Conservation (phyloP, 1,140 invertebrate species). For the Brachionus angularis region DNA sequence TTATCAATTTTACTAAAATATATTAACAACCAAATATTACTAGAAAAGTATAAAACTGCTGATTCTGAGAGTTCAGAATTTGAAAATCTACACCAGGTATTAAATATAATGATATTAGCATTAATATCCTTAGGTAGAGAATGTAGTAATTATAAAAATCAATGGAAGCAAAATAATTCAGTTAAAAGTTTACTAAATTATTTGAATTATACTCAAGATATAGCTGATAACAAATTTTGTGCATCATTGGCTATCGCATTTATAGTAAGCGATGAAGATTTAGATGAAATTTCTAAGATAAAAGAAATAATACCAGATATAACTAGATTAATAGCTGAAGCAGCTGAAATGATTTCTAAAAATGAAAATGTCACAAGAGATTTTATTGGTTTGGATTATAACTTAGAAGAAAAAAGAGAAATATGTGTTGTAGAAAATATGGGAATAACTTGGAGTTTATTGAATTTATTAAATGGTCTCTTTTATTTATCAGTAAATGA, state of each 20-base stretch:
- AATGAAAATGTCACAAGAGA: neutral
- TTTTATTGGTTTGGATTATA: neutral
- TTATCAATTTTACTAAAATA: neutral
- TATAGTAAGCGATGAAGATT: neutral
- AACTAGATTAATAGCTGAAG: neutral
- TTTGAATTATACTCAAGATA: neutral
- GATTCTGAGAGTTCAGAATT: neutral
- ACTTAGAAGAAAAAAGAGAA: neutral
- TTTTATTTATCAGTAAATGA: neutral
- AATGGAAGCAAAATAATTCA: neutral
- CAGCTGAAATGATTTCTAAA: neutral
- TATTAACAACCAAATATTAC: neutral
- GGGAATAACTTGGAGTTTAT: neutral
- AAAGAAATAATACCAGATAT: neutral
- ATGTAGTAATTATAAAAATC: neutral
- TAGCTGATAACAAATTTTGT: neutral
- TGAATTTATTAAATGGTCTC: neutral
- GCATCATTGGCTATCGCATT: neutral
- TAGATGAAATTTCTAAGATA: neutral
- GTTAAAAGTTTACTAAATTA: neutral
- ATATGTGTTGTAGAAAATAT: neutral
- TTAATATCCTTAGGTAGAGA: neutral
- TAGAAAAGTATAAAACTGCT: neutral
- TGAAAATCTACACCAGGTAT: neutral
- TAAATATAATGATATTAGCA: neutral